Evolutionary conservation across 35 echinoderm and acorn worm genomes (phyloP).

Genomic region (Hemicentrotus pulcherrimus): DNA sequence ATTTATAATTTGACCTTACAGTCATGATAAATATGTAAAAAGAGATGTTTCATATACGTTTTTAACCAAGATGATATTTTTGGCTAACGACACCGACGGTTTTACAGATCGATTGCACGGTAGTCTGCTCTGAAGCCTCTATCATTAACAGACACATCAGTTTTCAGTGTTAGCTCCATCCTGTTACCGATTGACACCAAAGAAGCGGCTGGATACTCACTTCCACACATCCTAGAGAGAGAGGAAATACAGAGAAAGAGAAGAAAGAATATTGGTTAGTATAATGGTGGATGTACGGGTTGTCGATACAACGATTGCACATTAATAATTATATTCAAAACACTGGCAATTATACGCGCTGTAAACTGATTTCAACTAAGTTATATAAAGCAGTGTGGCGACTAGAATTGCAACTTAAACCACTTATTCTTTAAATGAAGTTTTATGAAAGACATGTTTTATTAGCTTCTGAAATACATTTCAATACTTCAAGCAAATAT

Average conservation of each 20-base stretch:
- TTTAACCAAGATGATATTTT: background rate
- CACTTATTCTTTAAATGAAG: background rate
- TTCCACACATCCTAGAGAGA: conserved; percentile 20
- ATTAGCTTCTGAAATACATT: background rate
- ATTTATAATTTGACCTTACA: background rate
- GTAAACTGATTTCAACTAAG: too few relatives aligned
- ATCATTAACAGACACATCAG: background rate
- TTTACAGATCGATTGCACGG: conserved; percentile 23
- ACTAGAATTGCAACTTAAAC: background rate
- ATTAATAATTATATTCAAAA: too few relatives aligned
- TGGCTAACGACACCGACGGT: background rate
- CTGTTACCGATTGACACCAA: conserved; percentile 17
- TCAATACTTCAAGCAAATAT: background rate
- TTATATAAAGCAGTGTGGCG: background rate
- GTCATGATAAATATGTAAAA: too few relatives aligned
- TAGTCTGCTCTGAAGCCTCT: background rate
- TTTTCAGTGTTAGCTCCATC: background rate
- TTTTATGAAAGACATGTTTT: background rate
- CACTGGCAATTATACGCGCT: too few relatives aligned
- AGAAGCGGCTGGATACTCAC: conserved; percentile 21
- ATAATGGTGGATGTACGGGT: background rate
- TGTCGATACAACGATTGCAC: too few relatives aligned
- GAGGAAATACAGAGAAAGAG: background rate
- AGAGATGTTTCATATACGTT: too few relatives aligned
- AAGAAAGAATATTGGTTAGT: background rate